Evolutionary conservation across 2,888 invertebrate genomes (phyloP).

Genomic region (Dorcus parallelipipedus): DNA sequence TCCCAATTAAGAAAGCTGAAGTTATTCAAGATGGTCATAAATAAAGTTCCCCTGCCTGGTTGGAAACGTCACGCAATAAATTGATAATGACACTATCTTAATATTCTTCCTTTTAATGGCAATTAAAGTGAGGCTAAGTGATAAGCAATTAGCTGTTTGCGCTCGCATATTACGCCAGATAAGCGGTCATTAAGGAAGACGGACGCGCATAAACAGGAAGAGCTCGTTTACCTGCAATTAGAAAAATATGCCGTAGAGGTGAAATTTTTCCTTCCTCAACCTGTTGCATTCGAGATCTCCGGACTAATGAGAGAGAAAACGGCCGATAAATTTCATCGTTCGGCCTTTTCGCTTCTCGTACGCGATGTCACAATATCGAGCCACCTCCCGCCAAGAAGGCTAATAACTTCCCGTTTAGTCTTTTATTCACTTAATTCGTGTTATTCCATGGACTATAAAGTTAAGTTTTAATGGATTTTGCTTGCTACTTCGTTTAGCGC

Average conservation of each 20-base stretch:
- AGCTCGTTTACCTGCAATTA: neutral
- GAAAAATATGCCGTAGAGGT: neutral
- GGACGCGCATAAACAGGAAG: slow-evolving; percentile 1
- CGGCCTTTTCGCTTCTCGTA: neutral
- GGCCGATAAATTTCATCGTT: neutral
- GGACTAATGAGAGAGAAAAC: no score
- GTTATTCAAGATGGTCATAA: no score
- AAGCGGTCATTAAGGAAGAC: neutral
- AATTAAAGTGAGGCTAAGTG: slow-evolving; percentile 12
- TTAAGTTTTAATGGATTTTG: neutral
- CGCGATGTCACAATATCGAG: slow-evolving; percentile 16
- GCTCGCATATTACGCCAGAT: slow-evolving; percentile 6
- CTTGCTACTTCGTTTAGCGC: neutral
- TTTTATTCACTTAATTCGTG: slow-evolving; percentile 17
- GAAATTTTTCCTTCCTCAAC: no score
- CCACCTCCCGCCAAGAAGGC: slow-evolving; percentile 14
- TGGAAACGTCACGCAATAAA: neutral
- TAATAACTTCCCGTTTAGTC: slow-evolving; percentile 19
- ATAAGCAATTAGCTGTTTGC: slow-evolving; percentile 10
- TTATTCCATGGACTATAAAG: slow-evolving; percentile 5
- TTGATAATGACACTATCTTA: neutral
- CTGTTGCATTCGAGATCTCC: no score
- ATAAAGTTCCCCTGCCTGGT: no score
- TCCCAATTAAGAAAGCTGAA: no score
- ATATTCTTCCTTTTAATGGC: slow-evolving; percentile 12